Evolutionary conservation across 2,113 vertebrate species (phyloP).

Genomic region (Stercorarius parasiticus): DNA sequence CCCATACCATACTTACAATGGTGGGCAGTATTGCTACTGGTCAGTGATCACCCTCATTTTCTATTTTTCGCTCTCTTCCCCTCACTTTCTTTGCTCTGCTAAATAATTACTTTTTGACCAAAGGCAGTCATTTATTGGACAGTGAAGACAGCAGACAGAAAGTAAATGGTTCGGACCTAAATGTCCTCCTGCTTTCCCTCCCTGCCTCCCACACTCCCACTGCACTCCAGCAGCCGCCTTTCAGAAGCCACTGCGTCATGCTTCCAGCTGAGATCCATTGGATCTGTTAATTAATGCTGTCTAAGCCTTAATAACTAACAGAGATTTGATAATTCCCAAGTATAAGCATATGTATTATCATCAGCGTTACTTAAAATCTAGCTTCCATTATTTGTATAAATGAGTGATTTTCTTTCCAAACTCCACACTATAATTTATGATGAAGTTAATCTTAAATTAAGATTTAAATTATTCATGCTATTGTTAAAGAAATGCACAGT

Average conservation of each 20-base stretch:
- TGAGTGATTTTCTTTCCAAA: not conserved
- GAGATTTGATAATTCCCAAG: not conserved
- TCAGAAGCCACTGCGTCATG: not conserved
- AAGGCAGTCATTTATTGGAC: not conserved
- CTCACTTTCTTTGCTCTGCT: not conserved
- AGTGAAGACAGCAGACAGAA: not conserved
- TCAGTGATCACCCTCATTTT: rapidly evolving
- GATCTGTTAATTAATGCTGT: not conserved
- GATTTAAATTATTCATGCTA: not conserved
- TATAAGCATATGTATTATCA: not conserved
- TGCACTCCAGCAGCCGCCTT: not conserved
- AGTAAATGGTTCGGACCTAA: not conserved
- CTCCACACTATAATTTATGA: not conserved
- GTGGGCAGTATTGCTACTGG: not conserved
- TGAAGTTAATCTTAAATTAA: not conserved
- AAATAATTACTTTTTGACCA: not conserved
- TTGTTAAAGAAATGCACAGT: not conserved
- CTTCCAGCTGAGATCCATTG: not conserved
- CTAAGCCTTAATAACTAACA: not conserved
- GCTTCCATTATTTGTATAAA: not conserved
- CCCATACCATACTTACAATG: not conserved
- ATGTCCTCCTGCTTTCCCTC: not conserved
- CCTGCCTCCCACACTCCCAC: not conserved
- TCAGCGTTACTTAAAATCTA: not conserved
- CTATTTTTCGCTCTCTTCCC: not conserved